Evolutionary conservation across 2,888 invertebrate genomes (phyloP), one percentile per base, ranked within the genome.

Genomic region (Aethes cnicana): DNA sequence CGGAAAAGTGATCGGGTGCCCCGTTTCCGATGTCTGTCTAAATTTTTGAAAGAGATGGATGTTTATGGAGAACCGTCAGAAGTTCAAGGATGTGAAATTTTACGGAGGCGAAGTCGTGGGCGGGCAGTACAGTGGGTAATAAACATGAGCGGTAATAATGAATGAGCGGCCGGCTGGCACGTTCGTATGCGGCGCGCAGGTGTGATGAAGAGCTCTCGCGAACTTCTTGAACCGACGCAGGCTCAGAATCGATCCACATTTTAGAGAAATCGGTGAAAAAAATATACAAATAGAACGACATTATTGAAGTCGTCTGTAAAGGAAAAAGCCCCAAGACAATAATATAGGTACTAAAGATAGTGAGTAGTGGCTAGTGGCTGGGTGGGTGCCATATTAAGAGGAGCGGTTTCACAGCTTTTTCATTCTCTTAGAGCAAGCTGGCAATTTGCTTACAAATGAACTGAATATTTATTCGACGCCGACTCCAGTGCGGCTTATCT

Each of bases 91-190:
- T 41, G 30, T 23, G 17, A 33, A 14, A 30, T 39, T 39, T 25
- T 23, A 41, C 41, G 32, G 37, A 49, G 39, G 48, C 42, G 35
- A 14, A 32, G 41, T 41, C 39, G 33, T 41, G 42, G 48, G 41
- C 35, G 41, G 35, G 41, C 41, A n/a, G n/a, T n/a, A n/a, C n/a
- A n/a, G 26, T 25, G 14, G 52, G 44, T 52, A 52, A 52, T 52
- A 52, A 52, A 52, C 50, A 46, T 46, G 21, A 41, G 11, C 35
- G 21, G 26, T 9, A 52, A 52, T 52, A 52, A 52, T 52, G 33
- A 46, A 52, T 52, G 52, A 52, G 44, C 25, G 41, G 41, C 25
- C 43, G 37, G 26, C 30, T 18, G 44, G 37, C 44, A 37, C 52
- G 52, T 46, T 20, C 44, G 52, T 39, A 46, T 39, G 37, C 39